Base-by-base conservation (phyloP, 2,797 vertebrate species). In the Crocidura indochinensis region DNA sequence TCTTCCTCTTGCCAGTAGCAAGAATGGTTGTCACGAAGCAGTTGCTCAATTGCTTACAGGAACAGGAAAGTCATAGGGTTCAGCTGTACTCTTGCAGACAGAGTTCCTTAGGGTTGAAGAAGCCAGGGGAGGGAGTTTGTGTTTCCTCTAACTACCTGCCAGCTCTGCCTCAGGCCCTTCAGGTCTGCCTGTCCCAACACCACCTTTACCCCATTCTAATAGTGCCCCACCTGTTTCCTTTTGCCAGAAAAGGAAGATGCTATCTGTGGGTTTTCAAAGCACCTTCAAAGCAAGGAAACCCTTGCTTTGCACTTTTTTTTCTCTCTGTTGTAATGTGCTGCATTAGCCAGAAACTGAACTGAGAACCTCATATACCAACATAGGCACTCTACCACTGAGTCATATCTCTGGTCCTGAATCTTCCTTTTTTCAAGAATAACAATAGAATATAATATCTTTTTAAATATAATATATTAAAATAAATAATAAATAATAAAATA, bases 181-280 rank as follows among this genome's bases (percentile, higher is more conserved):
- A 65, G 62, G 38, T 65, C 64, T 3, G 8, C 67, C 69, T 17
- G 2, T 29, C 27, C 26, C 29, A 1, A 24, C 20, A 24, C 38
- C 67, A 53, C 11, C 3, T 15, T 12, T n/a, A 12, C n/a, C 12
- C 4, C 64, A 14, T 12, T 4, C 27, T 10, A 10, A 12, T 15
- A n/a, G 10, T 29, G n/a, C 4, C n/a, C 67, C n/a, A 2, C 38
- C n/a, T 29, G 44, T 19, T 85, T 29, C 72, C 87, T 60, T 51
- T 47, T 47, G 56, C 27, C 64, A 27, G 51, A 53, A 72, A 76
- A 92, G 73, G 20, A 87, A 87, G 31, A 77, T 51, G 64, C 73
- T 87, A 91, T 83, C 56, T 92, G 72, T 20, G 14, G 76, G 76
- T 83, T 91, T 95, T 75, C 76, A 90, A 67, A 92, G 89, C 56